Evolutionary conservation across 2,113 vertebrate genomes (phyloP), one percentile per base, ranked within the genome.

Genomic region (Psettodes erumei): DNA sequence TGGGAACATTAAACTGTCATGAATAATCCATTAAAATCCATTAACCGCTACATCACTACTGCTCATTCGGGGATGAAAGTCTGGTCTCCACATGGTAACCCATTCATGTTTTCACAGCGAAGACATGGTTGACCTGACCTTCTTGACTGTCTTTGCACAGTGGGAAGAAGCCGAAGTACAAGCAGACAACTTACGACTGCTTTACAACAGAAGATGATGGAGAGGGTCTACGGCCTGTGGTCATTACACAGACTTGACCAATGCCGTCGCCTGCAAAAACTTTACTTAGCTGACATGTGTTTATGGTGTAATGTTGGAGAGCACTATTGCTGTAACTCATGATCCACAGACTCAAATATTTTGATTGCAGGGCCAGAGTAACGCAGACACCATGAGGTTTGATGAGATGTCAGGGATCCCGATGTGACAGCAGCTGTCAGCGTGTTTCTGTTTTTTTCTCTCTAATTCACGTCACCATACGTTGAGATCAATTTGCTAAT

Each of bases 351-450:
- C 7, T 55, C 60, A 25, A 8, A 40, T 0, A 15, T 63, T 21
- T 25, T 50, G 21, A 64, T 30, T 48, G 3, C 48, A 54, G 35
- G 6, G 33, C 19, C 16, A 21, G 35, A 48, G 45, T 25, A 28
- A 23, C 32, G 6, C 15, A 40, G 16, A 54, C 38, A 60, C 13
- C 23, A 28, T 40, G 8, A 3, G 8, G 18, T n/a, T 30, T 53
- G 8, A 25, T 19, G 48, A 55, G 23, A n/a, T 15, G 32, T 42
- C 60, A 51, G 9, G 9, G 56, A 28, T 54, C 21, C 28, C 21
- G 27, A 10, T 21, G 19, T 63, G 71, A 75, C 56, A 70, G 55
- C 58, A 50, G 47, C n/a, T n/a, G n/a, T n/a, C n/a, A n/a, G n/a
- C n/a, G n/a, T n/a, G n/a, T n/a, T n/a, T 56, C 48, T 47, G 2